phyloP scores from a whole-genome alignment of 2,888 invertebrate species.

The Dugesia japonica region DNA sequence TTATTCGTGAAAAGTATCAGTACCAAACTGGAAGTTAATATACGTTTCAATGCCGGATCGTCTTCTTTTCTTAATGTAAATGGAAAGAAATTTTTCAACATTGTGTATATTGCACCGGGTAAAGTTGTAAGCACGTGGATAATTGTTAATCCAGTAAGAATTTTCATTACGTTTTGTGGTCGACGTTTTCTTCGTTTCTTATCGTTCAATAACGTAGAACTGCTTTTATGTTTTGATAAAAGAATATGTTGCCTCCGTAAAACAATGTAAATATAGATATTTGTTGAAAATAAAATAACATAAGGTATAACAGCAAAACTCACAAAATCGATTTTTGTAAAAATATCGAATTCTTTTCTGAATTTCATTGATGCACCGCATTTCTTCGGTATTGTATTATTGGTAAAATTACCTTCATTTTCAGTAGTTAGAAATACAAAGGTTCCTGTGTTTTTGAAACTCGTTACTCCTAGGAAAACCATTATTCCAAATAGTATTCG shows the following conservation, averaged over 20 bases:
- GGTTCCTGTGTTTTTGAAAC: constrained; percentile 22
- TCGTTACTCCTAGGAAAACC: constrained; percentile 8
- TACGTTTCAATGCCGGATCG: not conserved
- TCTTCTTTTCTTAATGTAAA: not conserved
- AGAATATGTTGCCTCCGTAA: constrained; percentile 29
- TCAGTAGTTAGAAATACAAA: not conserved
- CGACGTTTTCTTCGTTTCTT: constrained; percentile 29
- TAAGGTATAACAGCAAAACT: constrained; percentile 34
- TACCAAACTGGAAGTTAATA: constrained; percentile 10
- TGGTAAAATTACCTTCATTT: not conserved
- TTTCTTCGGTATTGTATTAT: not conserved
- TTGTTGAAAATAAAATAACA: constrained; percentile 34
- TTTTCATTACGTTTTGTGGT: constrained; percentile 34
- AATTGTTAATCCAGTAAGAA: constrained; percentile 33
- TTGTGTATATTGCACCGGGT: constrained; percentile 24
- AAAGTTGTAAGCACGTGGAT: constrained; percentile 34
- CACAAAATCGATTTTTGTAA: constrained; percentile 34
- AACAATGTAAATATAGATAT: constrained; percentile 34
- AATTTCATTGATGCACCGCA: not conserved
- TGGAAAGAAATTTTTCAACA: constrained; percentile 32
- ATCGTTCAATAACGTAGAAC: not conserved
- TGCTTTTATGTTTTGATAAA: constrained; percentile 10
- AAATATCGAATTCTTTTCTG: not conserved
- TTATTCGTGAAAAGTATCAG: constrained; percentile 35
- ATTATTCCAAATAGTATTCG: constrained; percentile 23